These are phyloP conservation scores for Chiloscyllium plagiosum DNA, from an alignment of 2,113 vertebrate genomes.

Conservation along the genomic window DNA sequence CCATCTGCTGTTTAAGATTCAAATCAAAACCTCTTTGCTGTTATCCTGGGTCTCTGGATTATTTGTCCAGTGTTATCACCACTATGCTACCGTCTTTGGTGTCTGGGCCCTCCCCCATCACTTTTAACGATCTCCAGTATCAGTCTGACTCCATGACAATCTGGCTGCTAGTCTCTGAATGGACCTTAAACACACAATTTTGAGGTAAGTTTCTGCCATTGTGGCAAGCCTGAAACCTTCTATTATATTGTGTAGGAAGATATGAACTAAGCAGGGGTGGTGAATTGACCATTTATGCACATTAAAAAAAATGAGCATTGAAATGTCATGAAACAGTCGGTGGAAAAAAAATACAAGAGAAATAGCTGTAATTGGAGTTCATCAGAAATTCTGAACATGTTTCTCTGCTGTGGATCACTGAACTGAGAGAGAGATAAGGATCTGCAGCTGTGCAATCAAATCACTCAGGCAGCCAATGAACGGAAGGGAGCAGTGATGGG, in stretches of 20 bases:
- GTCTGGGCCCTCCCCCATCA: neutral
- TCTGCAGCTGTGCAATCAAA: slow-evolving; percentile 25
- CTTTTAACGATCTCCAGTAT: neutral
- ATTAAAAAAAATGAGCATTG: neutral
- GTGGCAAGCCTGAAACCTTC: neutral
- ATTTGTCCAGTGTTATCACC: too few relatives aligned
- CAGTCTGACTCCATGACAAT: neutral
- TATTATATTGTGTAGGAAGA: neutral
- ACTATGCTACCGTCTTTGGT: too few relatives aligned
- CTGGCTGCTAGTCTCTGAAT: neutral
- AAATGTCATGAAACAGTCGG: neutral
- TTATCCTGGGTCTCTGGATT: too few relatives aligned
- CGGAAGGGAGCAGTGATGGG: neutral
- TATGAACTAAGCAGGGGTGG: neutral
- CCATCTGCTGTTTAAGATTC: too few relatives aligned
- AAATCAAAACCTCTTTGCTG: too few relatives aligned
- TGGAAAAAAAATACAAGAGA: neutral
- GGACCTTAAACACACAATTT: neutral
- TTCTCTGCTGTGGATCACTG: neutral
- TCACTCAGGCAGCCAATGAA: slow-evolving; percentile 2
- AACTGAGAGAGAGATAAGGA: slow-evolving; percentile 4
- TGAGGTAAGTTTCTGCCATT: neutral
- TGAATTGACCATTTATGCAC: neutral
- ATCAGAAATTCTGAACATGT: slow-evolving; percentile 16
- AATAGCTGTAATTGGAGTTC: neutral